These are phyloP conservation scores for Microtus ochrogaster DNA, from an alignment of 2,113 vertebrate genomes.

Conservation along the genomic window DNA sequence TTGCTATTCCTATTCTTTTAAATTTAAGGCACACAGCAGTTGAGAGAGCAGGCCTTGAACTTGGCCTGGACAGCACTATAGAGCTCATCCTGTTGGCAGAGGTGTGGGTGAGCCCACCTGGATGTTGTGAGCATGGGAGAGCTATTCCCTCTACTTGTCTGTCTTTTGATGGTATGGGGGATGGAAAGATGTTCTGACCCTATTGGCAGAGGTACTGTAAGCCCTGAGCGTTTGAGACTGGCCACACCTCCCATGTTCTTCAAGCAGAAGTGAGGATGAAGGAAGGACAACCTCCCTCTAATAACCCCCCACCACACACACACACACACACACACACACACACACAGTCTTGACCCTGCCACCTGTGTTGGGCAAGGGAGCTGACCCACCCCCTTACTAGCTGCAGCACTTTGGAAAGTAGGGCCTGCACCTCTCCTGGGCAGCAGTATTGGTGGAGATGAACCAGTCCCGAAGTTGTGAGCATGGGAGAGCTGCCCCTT, in stretches of 20 bases:
- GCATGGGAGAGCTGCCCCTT: background rate
- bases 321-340: too few relatives aligned
- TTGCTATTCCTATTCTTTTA: background rate
- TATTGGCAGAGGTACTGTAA: background rate
- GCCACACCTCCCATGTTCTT: too few relatives aligned
- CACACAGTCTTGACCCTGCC: too few relatives aligned
- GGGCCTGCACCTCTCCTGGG: too few relatives aligned
- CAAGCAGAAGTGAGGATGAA: too few relatives aligned
- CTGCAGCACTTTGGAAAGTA: too few relatives aligned
- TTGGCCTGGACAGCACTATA: background rate
- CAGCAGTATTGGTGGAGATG: background rate
- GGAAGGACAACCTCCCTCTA: too few relatives aligned
- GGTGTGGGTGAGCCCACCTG: background rate
- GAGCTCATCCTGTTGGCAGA: background rate
- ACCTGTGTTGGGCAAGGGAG: too few relatives aligned
- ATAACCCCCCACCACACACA: too few relatives aligned
- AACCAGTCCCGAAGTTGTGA: background rate
- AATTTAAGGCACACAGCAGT: background rate
- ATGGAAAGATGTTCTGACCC: background rate
- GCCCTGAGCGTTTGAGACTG: too few relatives aligned
- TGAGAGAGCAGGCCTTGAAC: background rate
- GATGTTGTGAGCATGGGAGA: background rate
- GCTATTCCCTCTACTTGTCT: background rate
- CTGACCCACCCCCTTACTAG: too few relatives aligned
- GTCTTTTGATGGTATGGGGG: background rate